Evolutionary conservation across 2,888 invertebrate species (phyloP).

Genomic region (Heliconius ismenius): DNA sequence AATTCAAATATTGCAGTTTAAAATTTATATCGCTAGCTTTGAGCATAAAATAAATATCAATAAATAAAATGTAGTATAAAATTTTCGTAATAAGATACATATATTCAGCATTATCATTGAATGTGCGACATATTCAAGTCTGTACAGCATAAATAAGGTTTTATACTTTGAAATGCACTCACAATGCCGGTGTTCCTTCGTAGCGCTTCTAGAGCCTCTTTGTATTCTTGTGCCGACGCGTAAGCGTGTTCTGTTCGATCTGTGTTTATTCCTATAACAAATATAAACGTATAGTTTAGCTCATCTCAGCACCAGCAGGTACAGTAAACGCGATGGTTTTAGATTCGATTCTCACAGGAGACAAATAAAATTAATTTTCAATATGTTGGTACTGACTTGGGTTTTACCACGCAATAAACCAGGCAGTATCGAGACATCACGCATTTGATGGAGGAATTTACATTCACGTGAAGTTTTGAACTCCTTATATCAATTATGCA

Average conservation of each 20-base stretch:
- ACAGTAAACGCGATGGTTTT: too few relatives aligned
- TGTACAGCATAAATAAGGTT: constrained; percentile 10
- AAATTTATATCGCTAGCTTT: not conserved
- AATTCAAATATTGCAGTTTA: too few relatives aligned
- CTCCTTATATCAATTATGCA: not conserved
- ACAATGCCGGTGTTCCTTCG: constrained; percentile 73
- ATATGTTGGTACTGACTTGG: too few relatives aligned
- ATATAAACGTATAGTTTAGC: constrained; percentile 15
- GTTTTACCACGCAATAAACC: too few relatives aligned
- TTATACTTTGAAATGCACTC: constrained; percentile 48
- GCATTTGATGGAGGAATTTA: not conserved
- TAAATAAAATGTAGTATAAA: not conserved
- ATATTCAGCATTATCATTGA: constrained; percentile 7
- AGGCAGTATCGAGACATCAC: too few relatives aligned
- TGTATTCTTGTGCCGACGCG: constrained; percentile 73
- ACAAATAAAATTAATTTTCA: not conserved
- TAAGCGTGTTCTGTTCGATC: constrained; percentile 66
- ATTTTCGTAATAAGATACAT: not conserved
- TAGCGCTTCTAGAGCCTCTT: constrained; percentile 72
- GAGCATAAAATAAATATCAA: not conserved
- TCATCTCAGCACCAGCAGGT: too few relatives aligned
- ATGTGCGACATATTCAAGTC: not conserved
- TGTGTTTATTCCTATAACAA: constrained; percentile 65
- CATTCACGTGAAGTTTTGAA: not conserved
- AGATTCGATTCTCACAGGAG: not conserved